These are phyloP conservation scores for Tuberolachnus salignus DNA, from an alignment of 2,888 invertebrate genomes.

Conservation along the genomic window DNA sequence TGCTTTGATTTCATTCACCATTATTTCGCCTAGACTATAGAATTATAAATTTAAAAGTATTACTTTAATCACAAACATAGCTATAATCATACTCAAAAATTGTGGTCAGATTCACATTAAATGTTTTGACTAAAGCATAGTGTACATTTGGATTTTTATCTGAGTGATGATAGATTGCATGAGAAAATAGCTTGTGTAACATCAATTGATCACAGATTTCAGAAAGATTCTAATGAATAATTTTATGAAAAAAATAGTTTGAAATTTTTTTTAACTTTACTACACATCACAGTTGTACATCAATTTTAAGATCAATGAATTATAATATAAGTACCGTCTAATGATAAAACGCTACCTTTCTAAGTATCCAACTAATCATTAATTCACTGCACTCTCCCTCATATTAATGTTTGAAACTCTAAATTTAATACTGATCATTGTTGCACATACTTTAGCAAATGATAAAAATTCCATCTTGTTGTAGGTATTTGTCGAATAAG, in stretches of 20 bases:
- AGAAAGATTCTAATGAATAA: neutral
- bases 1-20: conserved; percentile 4
- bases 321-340: neutral
- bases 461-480: conserved; percentile 43
- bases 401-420: conserved; percentile 10
- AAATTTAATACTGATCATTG: conserved; percentile 24
- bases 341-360: neutral
- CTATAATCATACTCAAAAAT: neutral
- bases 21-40: conserved; percentile 1
- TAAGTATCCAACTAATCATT: conserved; percentile 15
- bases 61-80: neutral
- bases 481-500: conserved; percentile 29
- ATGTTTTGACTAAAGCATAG: conserved; percentile 3
- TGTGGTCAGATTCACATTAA: neutral
- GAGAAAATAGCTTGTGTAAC: conserved; percentile 1
- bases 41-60: conserved; percentile 13
- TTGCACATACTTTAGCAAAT: conserved; percentile 44
- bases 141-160: conserved; percentile 22
- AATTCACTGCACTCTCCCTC: conserved; percentile 9
- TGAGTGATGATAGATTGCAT: conserved; percentile 8
- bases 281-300: neutral
- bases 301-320: neutral
- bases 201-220: conserved; percentile 30
- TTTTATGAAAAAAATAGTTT: neutral
- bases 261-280: neutral